phyloP scores from a whole-genome alignment of 2,888 invertebrate genomes.

The Lasioglossum morio region DNA sequence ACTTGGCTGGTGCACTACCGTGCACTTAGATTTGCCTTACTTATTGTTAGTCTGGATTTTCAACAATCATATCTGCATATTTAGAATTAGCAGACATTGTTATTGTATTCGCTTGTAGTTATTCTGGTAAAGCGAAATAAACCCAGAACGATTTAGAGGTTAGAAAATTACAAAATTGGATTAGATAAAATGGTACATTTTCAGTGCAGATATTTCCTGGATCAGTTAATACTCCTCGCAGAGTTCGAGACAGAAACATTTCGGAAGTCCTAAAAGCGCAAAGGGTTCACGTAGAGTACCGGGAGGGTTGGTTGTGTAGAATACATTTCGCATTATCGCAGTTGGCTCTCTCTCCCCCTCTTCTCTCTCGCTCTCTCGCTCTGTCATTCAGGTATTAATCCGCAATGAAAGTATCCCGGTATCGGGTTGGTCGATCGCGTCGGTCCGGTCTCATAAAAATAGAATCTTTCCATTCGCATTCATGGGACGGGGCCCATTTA shows the following conservation, averaged over 20 bases:
- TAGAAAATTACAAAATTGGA: too few relatives aligned
- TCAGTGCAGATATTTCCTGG: not conserved
- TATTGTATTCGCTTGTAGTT: too few relatives aligned
- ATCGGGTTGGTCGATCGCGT: not conserved
- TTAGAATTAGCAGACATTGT: too few relatives aligned
- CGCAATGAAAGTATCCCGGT: conserved; percentile 20
- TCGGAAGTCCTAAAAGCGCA: not conserved
- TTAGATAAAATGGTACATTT: not conserved
- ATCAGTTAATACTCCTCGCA: not conserved
- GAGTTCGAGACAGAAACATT: not conserved
- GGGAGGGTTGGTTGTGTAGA: not conserved
- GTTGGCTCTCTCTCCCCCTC: not conserved
- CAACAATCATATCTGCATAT: too few relatives aligned
- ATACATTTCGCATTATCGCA: not conserved
- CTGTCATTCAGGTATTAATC: conserved; percentile 23
- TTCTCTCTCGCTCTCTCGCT: not conserved
- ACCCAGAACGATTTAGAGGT: too few relatives aligned
- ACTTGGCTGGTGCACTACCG: too few relatives aligned
- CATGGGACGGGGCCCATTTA: conserved; percentile 13
- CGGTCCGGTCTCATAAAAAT: not conserved
- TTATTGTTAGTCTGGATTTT: too few relatives aligned
- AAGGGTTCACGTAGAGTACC: not conserved
- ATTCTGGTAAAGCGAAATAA: too few relatives aligned
- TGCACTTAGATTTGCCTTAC: too few relatives aligned
- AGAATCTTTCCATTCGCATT: not conserved